phyloP scores from a whole-genome alignment of 2,113 vertebrate species.

The Passer domesticus region DNA sequence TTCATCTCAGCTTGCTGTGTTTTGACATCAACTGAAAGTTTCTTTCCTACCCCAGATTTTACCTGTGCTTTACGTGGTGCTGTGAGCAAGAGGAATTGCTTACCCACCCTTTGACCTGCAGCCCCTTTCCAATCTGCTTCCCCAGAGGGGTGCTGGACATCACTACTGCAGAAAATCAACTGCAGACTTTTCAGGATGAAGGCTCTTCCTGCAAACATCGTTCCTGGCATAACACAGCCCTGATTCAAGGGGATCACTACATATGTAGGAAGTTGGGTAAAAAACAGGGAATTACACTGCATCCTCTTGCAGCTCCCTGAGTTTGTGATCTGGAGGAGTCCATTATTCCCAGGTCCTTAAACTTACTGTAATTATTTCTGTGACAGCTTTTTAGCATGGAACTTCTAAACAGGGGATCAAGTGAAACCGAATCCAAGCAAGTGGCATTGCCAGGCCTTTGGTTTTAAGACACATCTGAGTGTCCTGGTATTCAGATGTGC shows the following conservation, averaged over 20 bases:
- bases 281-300: neutral
- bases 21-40: neutral
- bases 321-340: fast-evolving
- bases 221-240: neutral
- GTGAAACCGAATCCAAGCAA: neutral
- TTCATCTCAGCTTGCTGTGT: neutral
- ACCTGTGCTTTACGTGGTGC: neutral
- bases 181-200: neutral
- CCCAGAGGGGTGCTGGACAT: neutral
- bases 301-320: fast-evolving
- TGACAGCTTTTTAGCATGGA: neutral
- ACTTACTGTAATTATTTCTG: neutral
- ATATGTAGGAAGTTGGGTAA: neutral
- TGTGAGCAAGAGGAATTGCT: neutral
- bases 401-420: neutral
- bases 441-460: neutral
- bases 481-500: neutral
- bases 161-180: neutral
- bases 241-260: neutral
- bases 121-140: neutral
- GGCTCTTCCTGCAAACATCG: neutral
- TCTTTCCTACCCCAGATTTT: neutral
- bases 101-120: neutral
- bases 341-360: neutral
- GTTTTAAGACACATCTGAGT: neutral